Evolutionary conservation across 2,113 vertebrate genomes (phyloP), one percentile per base, ranked within the genome.

Genomic region (Rutilus rutilus): DNA sequence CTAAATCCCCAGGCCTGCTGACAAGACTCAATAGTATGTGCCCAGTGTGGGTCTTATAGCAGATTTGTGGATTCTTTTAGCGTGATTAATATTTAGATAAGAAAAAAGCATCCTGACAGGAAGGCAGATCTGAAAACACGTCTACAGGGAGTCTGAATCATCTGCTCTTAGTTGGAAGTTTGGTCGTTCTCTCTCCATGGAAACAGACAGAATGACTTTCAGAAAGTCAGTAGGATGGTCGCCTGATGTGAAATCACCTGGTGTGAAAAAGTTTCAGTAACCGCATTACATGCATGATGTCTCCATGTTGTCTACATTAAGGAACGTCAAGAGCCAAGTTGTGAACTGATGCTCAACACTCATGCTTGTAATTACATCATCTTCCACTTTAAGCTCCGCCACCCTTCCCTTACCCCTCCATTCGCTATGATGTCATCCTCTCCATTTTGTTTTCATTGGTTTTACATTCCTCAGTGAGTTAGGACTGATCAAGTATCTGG

Each of bases 381-480:
- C 80, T 33, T 67, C 54, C 52, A 50, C 65, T 78, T 71, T 80
- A 19, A 71, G 59, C 25, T 54, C 19, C 71, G 15, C 52, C 6
- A 27, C 73, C 54, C 54, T 62, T 50, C 36, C 42, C 7, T 33
- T 57, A 45, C 59, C 81, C 81, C 42, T 79, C 54, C 42, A 73
- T 85, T 45, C 54, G 78, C 19, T 65, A 62, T 89, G 83, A 87
- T 87, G 83, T 87, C 71, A 89, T 74, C 78, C 25, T 62, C 50
- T 62, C 42, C 23, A 78, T 36, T 73, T 78, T 80, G 42, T 85
- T 67, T 75, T 54, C 33, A 21, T 39, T 81, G 76, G 15, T 60
- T 17, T 47, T 60, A 52, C 60, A 82, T 50, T 65, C 80, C 81
- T 84, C 64, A 76, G 27, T 52, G 71, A 69, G 59, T 84, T 64